Percentiles rank a stretch among this genome's conserved stretches.
These are phyloP conservation scores for Limnothrissa miodon DNA, from an alignment of 2,113 vertebrate species.

Conservation along the genomic window DNA sequence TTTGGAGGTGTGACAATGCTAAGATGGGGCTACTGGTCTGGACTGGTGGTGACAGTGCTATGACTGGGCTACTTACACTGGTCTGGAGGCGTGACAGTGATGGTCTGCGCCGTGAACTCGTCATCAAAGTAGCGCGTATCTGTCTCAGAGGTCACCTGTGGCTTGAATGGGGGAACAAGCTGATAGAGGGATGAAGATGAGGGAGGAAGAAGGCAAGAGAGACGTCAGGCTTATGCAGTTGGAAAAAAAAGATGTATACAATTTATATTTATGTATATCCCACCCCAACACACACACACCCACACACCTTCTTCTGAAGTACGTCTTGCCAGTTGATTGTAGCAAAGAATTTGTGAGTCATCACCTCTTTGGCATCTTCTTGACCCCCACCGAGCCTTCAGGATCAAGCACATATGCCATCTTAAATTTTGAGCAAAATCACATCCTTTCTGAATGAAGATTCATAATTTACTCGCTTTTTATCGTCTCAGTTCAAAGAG, in stretches of 20 bases:
- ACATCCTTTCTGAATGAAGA: too few species aligned
- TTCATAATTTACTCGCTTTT: too few species aligned
- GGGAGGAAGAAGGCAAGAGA: not conserved
- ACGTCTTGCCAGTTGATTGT: constrained; percentile 91
- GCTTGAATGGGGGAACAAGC: constrained; percentile 90
- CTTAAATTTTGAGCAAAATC: not conserved
- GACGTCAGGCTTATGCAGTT: not conserved
- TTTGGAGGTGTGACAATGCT: too few species aligned
- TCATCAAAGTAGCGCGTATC: constrained; percentile 94
- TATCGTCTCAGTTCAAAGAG: too few species aligned
- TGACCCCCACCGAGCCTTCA: constrained; percentile 87
- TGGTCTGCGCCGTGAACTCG: constrained; percentile 91
- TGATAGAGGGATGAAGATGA: constrained; percentile 47
- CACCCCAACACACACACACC: not conserved
- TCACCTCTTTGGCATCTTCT: constrained; percentile 90
- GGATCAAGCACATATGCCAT: constrained; percentile 16
- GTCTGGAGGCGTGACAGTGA: constrained; percentile 92
- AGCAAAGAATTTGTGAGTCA: constrained; percentile 89
- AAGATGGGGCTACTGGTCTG: too few species aligned
- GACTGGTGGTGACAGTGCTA: too few species aligned
- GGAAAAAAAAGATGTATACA: too few species aligned
- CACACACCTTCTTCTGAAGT: constrained; percentile 78
- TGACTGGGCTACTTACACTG: constrained; percentile 79
- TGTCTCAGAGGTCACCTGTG: constrained; percentile 90
- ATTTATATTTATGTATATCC: too few species aligned